Conservation (phyloP, 2,888 invertebrate species). For the Cephus rjabovi region DNA sequence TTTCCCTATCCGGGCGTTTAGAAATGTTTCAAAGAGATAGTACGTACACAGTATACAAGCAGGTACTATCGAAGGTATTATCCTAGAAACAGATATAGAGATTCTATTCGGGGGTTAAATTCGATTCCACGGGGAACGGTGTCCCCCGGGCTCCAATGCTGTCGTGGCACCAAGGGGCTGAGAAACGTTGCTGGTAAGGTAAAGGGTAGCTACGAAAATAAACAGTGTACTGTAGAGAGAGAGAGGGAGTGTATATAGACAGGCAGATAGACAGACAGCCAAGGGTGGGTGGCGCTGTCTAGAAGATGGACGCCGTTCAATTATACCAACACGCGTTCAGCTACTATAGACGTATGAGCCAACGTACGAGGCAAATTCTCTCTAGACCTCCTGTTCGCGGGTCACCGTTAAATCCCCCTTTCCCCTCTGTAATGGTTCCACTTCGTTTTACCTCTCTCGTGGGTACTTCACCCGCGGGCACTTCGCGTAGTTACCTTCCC, state of each 20-base stretch:
- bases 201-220: conserved; percentile 17
- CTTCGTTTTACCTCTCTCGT: background rate
- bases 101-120: conserved; percentile 45
- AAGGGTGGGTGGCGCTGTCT: conserved; percentile 33
- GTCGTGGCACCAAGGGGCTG: background rate
- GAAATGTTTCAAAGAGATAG: background rate
- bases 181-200: background rate
- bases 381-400: conserved; percentile 21
- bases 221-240: conserved; percentile 15
- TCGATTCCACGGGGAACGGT: conserved; percentile 44
- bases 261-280: conserved; percentile 31
- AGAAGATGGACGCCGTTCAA: conserved; percentile 53
- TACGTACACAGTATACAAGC: background rate
- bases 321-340: conserved; percentile 42
- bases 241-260: conserved; percentile 7
- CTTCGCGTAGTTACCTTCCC: background rate
- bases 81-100: background rate
- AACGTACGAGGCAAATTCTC: conserved; percentile 26
- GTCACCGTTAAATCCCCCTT: background rate
- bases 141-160: conserved; percentile 16
- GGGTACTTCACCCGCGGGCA: background rate
- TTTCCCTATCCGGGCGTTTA: background rate
- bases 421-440: background rate
- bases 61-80: background rate
- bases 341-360: conserved; percentile 4